Percentiles rank a stretch among this genome's conserved stretches.
These are phyloP conservation scores for Microtus pennsylvanicus DNA, from an alignment of 2,113 vertebrate genomes.

Conservation along the genomic window DNA sequence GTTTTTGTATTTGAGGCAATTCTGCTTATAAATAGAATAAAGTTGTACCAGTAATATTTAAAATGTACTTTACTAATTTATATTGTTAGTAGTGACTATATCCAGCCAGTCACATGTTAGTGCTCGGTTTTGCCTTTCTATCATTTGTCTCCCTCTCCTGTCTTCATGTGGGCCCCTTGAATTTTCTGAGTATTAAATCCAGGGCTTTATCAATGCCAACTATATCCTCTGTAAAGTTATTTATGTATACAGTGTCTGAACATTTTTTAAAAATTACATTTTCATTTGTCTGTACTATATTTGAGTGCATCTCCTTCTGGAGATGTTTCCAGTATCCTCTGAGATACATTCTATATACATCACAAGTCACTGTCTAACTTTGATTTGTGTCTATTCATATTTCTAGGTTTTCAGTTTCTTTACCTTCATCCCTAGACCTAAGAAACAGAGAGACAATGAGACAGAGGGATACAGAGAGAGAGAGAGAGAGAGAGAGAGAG, in stretches of 20 bases:
- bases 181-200: background rate
- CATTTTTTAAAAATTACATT: background rate
- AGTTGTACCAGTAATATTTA: background rate
- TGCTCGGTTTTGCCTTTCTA: background rate
- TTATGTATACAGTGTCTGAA: background rate
- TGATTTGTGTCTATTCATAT: background rate
- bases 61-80: background rate
- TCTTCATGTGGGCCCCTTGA: background rate
- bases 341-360: background rate
- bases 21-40: background rate
- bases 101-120: background rate
- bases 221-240: background rate
- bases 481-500: fast-evolving
- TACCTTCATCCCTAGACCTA: background rate
- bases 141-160: background rate
- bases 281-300: background rate
- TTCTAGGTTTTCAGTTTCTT: background rate
- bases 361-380: background rate
- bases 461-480: fast-evolving
- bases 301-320: background rate
- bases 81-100: background rate
- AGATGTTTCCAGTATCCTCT: background rate
- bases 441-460: fast-evolving
- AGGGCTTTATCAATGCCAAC: background rate
- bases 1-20: background rate